These are phyloP conservation scores for Enteromius argenteus DNA, from an alignment of 2,797 vertebrate genomes.

Conservation along the genomic window DNA sequence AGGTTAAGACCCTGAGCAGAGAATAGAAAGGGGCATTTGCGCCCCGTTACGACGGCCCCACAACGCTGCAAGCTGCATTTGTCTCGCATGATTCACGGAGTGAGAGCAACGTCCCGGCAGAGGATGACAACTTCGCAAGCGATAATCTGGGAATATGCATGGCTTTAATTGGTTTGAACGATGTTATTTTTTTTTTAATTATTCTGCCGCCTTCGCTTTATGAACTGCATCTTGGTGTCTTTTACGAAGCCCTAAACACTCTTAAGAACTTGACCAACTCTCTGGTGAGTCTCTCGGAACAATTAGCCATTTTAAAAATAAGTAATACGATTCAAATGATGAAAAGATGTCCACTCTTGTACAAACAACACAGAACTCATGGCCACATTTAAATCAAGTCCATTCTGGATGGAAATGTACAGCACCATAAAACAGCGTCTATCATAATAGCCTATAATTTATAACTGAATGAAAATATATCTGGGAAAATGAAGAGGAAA, in stretches of 20 bases:
- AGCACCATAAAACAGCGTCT: conserved; percentile 8
- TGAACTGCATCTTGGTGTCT: conserved; percentile 11
- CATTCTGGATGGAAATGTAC: background rate
- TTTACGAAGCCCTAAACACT: background rate
- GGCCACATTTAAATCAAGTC: background rate
- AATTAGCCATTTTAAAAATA: background rate
- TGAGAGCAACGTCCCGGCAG: conserved; percentile 44
- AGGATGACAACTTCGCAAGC: conserved; percentile 15
- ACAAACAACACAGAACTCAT: conserved; percentile 14
- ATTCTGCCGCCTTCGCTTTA: background rate
- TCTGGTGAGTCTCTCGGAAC: conserved; percentile 11
- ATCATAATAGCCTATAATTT: background rate
- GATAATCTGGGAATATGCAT: conserved; percentile 19
- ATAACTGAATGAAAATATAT: background rate
- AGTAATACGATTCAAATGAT: conserved; percentile 61
- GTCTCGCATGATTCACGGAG: conserved; percentile 50
- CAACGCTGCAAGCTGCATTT: conserved; percentile 68
- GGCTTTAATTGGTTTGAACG: background rate
- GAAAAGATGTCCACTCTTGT: conserved; percentile 69
- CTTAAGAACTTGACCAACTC: conserved; percentile 27
- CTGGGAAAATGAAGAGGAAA: background rate
- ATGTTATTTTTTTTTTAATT: background rate
- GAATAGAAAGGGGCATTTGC: conserved; percentile 68
- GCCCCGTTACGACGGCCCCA: conserved; percentile 74
- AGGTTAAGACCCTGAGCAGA: conserved; percentile 39